A percentile compares a stretch with the other conserved stretches of the same genome.
phyloP scores from a whole-genome alignment of 2,888 invertebrate genomes.

The Hipparchia sbordonii region DNA sequence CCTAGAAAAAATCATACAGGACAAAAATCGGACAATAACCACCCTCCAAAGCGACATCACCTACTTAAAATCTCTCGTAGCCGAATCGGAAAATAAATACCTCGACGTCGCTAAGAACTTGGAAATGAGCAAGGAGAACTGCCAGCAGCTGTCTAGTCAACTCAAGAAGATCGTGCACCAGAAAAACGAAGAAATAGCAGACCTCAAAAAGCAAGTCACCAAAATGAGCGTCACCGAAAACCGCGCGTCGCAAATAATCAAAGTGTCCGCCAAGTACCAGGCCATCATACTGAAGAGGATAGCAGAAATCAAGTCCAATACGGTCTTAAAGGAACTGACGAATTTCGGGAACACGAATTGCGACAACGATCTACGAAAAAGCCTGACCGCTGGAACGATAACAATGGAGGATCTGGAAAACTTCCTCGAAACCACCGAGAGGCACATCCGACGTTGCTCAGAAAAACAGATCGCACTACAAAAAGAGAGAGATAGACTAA shows the following conservation, averaged over 20 bases:
- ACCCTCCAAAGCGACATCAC: constrained; percentile 68
- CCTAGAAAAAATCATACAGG: constrained; percentile 71
- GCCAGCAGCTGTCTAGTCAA: constrained; percentile 66
- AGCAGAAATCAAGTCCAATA: constrained; percentile 72
- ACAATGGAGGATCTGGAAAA: constrained; percentile 76
- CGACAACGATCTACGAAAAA: constrained; percentile 63
- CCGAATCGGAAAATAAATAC: constrained; percentile 71
- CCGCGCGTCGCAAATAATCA: constrained; percentile 72
- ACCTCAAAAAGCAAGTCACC: constrained; percentile 66
- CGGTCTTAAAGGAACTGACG: constrained; percentile 70
- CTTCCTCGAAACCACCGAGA: constrained; percentile 74
- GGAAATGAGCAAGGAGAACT: constrained; percentile 66
- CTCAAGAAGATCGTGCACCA: constrained; percentile 70
- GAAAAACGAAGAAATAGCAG: constrained; percentile 75
- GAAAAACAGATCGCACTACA: constrained; percentile 67
- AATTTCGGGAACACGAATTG: constrained; percentile 67
- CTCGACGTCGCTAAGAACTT: constrained; percentile 68
- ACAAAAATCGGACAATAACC: constrained; percentile 72
- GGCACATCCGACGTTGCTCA: constrained; percentile 65
- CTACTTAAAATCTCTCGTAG: constrained; percentile 66
- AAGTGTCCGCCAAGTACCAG: constrained; percentile 75
- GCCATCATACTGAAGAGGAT: constrained; percentile 73
- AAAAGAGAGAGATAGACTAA: constrained; percentile 68
- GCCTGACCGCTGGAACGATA: constrained; percentile 62
- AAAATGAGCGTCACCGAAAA: constrained; percentile 72